Base-by-base conservation (phyloP, 2,797 vertebrate species). In the Sarcoramphus papa region DNA sequence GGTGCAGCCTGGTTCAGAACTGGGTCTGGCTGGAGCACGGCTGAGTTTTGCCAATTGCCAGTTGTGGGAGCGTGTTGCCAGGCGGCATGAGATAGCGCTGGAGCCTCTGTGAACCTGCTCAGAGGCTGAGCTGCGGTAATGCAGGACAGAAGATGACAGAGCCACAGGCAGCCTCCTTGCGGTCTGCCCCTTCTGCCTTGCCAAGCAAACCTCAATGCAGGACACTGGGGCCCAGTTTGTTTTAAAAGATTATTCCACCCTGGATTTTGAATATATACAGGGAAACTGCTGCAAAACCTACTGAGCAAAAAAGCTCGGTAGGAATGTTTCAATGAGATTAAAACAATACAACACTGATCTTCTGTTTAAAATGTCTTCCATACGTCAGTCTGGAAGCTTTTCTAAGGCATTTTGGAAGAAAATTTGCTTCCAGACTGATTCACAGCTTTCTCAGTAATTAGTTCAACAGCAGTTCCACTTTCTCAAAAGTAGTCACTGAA, bases 361-460 rank as follows among this genome's bases (percentile, higher is more conserved):
- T 85, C 62, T 82, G 19, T 60, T 88, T 64, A 68, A 95, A 92
- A 60, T 72, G 31, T 65, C 56, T 72, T 48, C 53, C 51, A 25
- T 93, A 62, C 21, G 9, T 91, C 88, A 51, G 45, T 69, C 70
- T 93, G 65, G 87, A 75, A 89, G 47, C 56, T 91, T 85, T 90
- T 41, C 37, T 54, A 75, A 93, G 50, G 72, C 72, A 17, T 91
- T 89, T 85, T 78, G 65, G 82, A 93, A 73, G 69, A 92, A 84
- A 90, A 85, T 59, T 78, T 93, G 9, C 51, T 96, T 94, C 59
- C 60, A 82, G 59, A 77, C 31, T 88, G 62, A 94, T 94, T 96
- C 13, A 93, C 68, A 77, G 67, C 41, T 95, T 94, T 91, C 53
- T 80, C 74, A 73, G 65, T 83, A 93, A 91, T 87, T 91, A 87